Base-by-base conservation (phyloP, 2,888 invertebrate genomes). In the Magallana nippona region DNA sequence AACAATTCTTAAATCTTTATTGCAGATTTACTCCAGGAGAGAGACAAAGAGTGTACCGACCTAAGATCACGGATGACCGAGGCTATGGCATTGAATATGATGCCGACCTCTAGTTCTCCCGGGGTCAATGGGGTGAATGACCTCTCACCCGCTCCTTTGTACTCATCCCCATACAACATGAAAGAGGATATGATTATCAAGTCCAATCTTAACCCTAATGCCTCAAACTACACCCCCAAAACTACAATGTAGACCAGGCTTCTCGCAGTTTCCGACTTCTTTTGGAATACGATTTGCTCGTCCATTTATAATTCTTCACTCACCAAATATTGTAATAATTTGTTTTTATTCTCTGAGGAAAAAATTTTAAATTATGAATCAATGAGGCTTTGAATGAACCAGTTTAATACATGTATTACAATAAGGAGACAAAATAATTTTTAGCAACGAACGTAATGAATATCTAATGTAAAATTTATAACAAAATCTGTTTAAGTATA, bases 51-150 rank as follows among this genome's bases (percentile, higher is more conserved):
- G 95, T 96, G 98, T 90, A 97, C 97, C 90, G 97, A 98, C 94
- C 95, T 98, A 90, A 98, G 98, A 94, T 96, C 96, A 86, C 97
- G 97, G 95, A 96, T 97, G 94, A 98, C 98, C 87, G 98, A 98
- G 95, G 96, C 98, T 94, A 95, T 98, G 94, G 98, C 98, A 55
- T 97, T 98, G 63, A 83, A 82, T 19, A 84, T 86, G 88, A 97
- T 98, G 97, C 97, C 97, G 81, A 88, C 90, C 80, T 90, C 91
- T 71, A 87, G 86, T 79, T 85, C 87, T 55, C 87, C 84, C n/a
- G 85, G 86, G 79, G 88, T 88, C 58, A 87, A 85, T 19, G 86
- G 88, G n/a, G 86, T 86, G 83, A 89, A 90, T 32, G 89, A 90
- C 44, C 87, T 88, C 60, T 87, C 89, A 58, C 90, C 92, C 55